Evolutionary conservation across 2,888 invertebrate species (phyloP), one percentile per base, ranked within the genome.

Genomic region (Oscheius sp.): DNA sequence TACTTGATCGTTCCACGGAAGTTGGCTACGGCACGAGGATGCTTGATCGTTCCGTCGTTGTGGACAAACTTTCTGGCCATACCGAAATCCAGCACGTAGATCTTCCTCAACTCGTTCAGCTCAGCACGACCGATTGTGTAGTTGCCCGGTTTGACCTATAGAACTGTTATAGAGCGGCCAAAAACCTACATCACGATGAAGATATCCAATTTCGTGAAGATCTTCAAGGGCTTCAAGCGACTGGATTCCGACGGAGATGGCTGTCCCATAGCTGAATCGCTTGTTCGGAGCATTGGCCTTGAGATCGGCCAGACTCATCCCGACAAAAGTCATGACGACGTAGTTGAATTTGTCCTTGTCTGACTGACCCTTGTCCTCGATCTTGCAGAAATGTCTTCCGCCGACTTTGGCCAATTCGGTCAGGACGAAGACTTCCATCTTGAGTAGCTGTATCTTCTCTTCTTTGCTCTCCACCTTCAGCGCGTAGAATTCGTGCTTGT

Each of bases 371-470:
- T 85, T 87, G 72, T 85, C 86, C 74, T 84, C 83, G 60, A 87
- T 87, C 71, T 85, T 82, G 73, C 87, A 87, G 73, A 87, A 87
- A 74, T 87, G 87, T 21, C 86, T 80, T 51, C 79, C 77, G 29
- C 85, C 85, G 5, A 80, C 74, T 66, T 86, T 86, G 21, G 82
- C 79, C 74, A 88, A 76, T 74, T 86, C 86, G 48, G 79, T 76
- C 66, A 88, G 75, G 53, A 88, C 86, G 70, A 79, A 78, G 50
- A 88, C 88, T 60, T 88, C 88, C 88, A 88, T 88, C 73, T 86
- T 88, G 51, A 85, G 80, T 57, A 85, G 68, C 74, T 85, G 83
- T 57, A 84, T 79, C 73, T 84, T 79, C 75, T 85, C 83, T n/a
- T 82, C 79, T 57, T 80, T 80, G 63, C 84, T 83, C 55, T 85